phyloP scores from a whole-genome alignment of 2,797 vertebrate species.

The Cygnus olor region DNA sequence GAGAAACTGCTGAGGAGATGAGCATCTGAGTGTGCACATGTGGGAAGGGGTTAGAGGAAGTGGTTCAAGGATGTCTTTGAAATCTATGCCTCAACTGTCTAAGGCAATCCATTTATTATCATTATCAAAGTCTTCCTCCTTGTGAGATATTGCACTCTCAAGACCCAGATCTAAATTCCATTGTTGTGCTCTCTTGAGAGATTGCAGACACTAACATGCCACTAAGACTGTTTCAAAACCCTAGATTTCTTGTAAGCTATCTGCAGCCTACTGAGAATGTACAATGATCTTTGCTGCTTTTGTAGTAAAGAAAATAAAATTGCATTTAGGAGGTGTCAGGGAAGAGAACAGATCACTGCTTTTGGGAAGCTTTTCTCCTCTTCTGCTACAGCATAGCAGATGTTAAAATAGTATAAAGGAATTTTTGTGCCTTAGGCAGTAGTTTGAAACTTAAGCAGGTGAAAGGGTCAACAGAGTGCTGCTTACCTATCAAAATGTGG shows the following conservation, averaged over 20 bases:
- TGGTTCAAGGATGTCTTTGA: neutral
- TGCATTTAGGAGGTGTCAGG: neutral
- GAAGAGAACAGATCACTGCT: neutral
- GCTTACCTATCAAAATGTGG: neutral
- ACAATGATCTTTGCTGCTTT: neutral
- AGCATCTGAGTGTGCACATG: neutral
- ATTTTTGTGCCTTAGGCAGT: neutral
- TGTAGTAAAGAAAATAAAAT: slow-evolving; percentile 22
- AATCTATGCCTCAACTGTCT: neutral
- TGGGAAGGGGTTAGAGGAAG: neutral
- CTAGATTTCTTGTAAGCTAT: slow-evolving; percentile 14
- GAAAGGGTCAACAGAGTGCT: neutral
- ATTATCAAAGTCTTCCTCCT: neutral
- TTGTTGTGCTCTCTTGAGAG: neutral
- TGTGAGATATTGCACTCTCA: neutral
- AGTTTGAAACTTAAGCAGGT: neutral
- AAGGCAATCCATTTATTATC: neutral
- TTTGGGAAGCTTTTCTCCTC: slow-evolving; percentile 13
- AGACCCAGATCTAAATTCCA: neutral
- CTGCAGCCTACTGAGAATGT: slow-evolving; percentile 6
- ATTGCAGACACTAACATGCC: neutral
- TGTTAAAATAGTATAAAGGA: neutral
- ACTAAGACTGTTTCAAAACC: neutral
- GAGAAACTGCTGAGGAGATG: neutral
- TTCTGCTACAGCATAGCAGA: neutral